Base-by-base conservation (phyloP, 2,888 invertebrate genomes). In the Ptilodon capucinus region DNA sequence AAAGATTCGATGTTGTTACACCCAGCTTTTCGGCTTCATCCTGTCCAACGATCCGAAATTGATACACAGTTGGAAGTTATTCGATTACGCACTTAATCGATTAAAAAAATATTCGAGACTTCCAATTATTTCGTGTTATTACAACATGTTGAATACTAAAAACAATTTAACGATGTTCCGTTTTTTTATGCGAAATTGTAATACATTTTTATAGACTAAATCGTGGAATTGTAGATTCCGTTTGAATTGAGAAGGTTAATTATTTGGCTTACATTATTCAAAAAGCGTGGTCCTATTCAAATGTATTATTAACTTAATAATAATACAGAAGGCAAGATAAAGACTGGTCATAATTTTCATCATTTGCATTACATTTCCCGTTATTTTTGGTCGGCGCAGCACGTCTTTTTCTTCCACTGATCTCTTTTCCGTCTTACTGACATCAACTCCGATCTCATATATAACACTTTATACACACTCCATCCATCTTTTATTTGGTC, bases 11-110 rank as follows among this genome's bases (percentile, higher is more conserved):
- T 18, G n/a, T 36, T n/a, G 23, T 44, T 19, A 39, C 38, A 44
- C 35, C 14, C 16, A 21, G 44, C 43, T 43, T 43, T 36, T 43
- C 36, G 28, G 25, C 43, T 43, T 25, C 18, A 43, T 43, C 28
- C 35, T 36, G 35, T 38, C 36, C 25, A 28, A 43, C 36, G 25
- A 39, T 39, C 9, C 14, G 38, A 28, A 39, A 7, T 39, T 39
- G 34, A 18, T 30, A 18, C 17, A 16, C 19, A 14, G 21, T 30
- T 44, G 44, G 18, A 14, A 35, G 35, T 35, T 35, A 14, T 35
- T 9, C 35, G 35, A 35, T 35, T 14, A 32, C 32, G 9, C 9
- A 35, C 17, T 9, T 9, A 17, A 11, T 18, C 18, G 35, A 35
- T 35, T 11, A 35, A 17, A 11, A n/a, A 17, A 2, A 4, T 9